Evolutionary conservation across 2,797 vertebrate species (phyloP).

Genomic region (Meriones psammophilus): DNA sequence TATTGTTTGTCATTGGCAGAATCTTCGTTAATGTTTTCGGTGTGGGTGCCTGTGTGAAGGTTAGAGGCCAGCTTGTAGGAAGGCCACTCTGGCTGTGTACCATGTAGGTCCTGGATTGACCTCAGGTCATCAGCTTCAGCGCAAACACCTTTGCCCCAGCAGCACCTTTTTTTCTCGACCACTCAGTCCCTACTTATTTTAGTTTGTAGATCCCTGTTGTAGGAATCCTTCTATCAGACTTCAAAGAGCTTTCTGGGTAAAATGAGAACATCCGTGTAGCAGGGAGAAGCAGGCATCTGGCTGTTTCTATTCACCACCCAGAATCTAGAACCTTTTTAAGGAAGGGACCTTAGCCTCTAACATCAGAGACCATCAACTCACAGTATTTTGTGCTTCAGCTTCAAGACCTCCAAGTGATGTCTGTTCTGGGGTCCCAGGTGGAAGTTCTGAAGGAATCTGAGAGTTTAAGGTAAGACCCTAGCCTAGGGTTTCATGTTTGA

Average conservation of each 20-base stretch:
- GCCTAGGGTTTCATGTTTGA: background rate
- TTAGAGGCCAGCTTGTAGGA: background rate
- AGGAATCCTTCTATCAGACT: background rate
- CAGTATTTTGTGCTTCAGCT: conserved; percentile 66
- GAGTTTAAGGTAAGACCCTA: conserved; percentile 89
- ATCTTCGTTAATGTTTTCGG: background rate
- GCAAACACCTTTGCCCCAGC: background rate
- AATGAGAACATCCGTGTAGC: background rate
- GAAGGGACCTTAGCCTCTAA: background rate
- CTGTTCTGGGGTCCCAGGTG: conserved; percentile 88
- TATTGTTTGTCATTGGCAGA: background rate
- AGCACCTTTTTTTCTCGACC: background rate
- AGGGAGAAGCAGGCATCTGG: background rate
- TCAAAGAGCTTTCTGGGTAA: background rate
- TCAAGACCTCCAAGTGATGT: conserved; percentile 91
- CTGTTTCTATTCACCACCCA: background rate
- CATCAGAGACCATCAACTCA: background rate
- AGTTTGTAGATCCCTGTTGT: no score
- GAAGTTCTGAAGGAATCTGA: conserved; percentile 89
- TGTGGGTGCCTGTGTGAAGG: background rate
- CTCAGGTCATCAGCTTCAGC: background rate
- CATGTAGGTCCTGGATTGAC: background rate
- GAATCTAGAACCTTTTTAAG: background rate
- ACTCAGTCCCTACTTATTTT: background rate
- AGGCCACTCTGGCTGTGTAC: background rate